Evolutionary conservation across 2,888 invertebrate genomes (phyloP), one percentile per base, ranked within the genome.

Genomic region (Ptychoptera albimana): DNA sequence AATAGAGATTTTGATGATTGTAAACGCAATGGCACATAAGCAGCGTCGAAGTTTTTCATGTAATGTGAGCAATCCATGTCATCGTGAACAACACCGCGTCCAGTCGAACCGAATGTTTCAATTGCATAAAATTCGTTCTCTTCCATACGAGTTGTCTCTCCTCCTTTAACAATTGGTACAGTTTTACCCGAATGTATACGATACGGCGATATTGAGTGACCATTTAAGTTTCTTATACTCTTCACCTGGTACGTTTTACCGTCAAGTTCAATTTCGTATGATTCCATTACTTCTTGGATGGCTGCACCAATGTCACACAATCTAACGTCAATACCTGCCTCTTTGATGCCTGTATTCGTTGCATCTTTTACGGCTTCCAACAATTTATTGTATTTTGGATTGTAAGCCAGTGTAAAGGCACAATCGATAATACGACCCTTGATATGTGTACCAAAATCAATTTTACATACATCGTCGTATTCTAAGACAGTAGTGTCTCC

Each of bases 31-130:
- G 94, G 94, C 45, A 96, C 88, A 62, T 84, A 93, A 50, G 81
- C 77, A 53, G 82, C 82, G 57, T 98, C 96, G 61, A 84, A 97
- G 66, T 94, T 93, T 67, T 97, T 97, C 97, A 98, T 98, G 64
- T 99, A 99, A 69, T 98, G 98, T 12, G 96, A 97, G 56, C 91
- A 89, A 60, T 99, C 98, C 87, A 96, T 92, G 60, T 98, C 98
- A 60, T 99, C 97, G 60, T 97, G 96, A 2, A 99, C 97, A 48
- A 83, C 69, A 0, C 88, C 89, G 43, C 81, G 77, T 2, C 98
- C 98, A 1, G 98, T 98, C 8, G 96, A 96, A 37, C 98, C 98
- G 62, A 98, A 98, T 0, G 98, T 99, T 69, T 98, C 98, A 54
- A 98, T 98, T 1, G 97, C 97, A 69, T 96, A 98, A 66, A 96